Conservation (phyloP, 2,888 invertebrate species). For the Hemithea aestivaria region DNA sequence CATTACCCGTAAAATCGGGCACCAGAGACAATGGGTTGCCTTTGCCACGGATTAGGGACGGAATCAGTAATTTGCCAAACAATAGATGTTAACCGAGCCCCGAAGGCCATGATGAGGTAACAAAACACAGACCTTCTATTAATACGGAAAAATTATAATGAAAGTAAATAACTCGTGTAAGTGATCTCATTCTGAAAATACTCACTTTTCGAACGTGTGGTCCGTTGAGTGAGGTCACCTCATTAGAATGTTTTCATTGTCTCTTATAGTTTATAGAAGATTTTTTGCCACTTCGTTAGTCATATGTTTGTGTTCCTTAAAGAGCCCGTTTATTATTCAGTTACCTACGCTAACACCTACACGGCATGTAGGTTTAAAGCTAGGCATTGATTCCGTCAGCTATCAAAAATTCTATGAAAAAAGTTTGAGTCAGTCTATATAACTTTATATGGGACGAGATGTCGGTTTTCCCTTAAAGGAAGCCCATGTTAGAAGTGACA, state of each 20-base stretch:
- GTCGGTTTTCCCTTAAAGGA: conserved; percentile 35
- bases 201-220: too few species aligned
- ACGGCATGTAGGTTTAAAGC: neutral
- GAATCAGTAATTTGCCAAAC: conserved; percentile 67
- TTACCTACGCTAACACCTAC: conserved; percentile 4
- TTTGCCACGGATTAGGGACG: conserved; percentile 63
- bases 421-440: conserved; percentile 15
- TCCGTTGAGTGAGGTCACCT: neutral
- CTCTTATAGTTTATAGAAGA: too few species aligned
- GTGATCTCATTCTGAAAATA: conserved; percentile 5
- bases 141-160: conserved; percentile 35
- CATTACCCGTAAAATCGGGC: conserved; percentile 64
- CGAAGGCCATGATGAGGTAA: conserved; percentile 64
- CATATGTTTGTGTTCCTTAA: neutral
- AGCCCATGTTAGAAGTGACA: conserved; percentile 35
- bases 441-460: conserved; percentile 16
- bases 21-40: conserved; percentile 57
- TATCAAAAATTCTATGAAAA: conserved; percentile 18
- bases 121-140: conserved; percentile 39
- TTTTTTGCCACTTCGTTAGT: too few species aligned
- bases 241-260: too few species aligned
- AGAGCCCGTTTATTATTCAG: conserved; percentile 1
- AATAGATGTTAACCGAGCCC: conserved; percentile 67
- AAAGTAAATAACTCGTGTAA: conserved; percentile 28
- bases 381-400: neutral